phyloP scores from a whole-genome alignment of 2,113 vertebrate species.

The Lampris megalopsis region DNA sequence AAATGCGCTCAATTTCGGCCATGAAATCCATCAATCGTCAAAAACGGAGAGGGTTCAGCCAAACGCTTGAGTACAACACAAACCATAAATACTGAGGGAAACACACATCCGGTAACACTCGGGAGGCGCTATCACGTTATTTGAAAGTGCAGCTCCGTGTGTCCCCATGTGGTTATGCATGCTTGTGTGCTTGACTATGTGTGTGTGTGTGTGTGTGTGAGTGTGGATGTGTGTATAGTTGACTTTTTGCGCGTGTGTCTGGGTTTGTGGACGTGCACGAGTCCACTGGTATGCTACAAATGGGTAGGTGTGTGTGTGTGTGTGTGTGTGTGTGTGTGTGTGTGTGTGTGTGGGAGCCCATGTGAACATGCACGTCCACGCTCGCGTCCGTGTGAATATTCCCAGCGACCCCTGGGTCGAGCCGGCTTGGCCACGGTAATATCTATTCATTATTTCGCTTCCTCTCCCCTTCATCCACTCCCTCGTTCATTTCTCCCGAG shows the following conservation, averaged over 20 bases:
- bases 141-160: too few relatives aligned
- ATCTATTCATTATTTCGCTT: constrained; percentile 64
- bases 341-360: background rate
- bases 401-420: too few relatives aligned
- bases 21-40: constrained; percentile 31
- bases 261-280: too few relatives aligned
- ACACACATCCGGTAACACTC: constrained; percentile 23
- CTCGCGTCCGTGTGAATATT: too few relatives aligned
- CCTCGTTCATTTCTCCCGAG: constrained; percentile 35
- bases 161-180: too few relatives aligned
- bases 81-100: constrained; percentile 43
- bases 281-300: background rate
- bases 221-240: too few relatives aligned
- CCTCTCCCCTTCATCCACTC: too few relatives aligned
- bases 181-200: background rate
- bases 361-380: too few relatives aligned
- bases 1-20: constrained; percentile 15
- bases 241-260: too few relatives aligned
- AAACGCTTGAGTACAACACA: constrained; percentile 36
- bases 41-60: constrained; percentile 36
- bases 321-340: background rate
- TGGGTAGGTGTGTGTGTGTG: too few relatives aligned
- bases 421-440: constrained; percentile 34
- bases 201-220: background rate
- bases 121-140: background rate